phyloP scores from a whole-genome alignment of 2,797 vertebrate species.

The Lemur catta region DNA sequence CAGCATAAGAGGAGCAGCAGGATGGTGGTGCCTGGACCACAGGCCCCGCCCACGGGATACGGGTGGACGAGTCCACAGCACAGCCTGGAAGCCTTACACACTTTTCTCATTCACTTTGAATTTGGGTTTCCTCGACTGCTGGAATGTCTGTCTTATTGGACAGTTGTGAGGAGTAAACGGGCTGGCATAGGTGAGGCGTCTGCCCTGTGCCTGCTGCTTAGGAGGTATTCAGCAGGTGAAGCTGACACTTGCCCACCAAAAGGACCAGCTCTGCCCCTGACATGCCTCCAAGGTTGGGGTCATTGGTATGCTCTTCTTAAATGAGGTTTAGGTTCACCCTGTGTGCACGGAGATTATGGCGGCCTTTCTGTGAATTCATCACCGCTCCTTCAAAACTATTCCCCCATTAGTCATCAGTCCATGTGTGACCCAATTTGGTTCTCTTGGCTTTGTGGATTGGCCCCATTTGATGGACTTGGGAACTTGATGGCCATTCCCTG shows the following conservation, averaged over 20 bases:
- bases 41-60: neutral
- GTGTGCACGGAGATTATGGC: neutral
- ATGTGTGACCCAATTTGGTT: neutral
- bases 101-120: neutral
- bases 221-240: neutral
- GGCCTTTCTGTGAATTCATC: neutral
- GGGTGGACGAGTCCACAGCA: neutral
- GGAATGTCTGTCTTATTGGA: neutral
- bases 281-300: rapidly evolving
- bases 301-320: neutral
- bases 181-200: neutral
- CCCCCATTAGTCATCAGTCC: neutral
- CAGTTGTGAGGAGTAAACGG: neutral
- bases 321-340: neutral
- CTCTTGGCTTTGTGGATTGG: neutral
- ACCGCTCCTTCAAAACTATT: neutral
- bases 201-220: neutral
- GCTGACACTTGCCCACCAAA: too few relatives aligned
- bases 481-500: neutral
- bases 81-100: neutral
- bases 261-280: neutral
- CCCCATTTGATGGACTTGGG: neutral
- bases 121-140: neutral
- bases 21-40: rapidly evolving
- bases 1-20: neutral